A percentile compares a stretch with the other conserved stretches of the same genome.
Evolutionary conservation across 2,888 invertebrate species (phyloP).

Genomic region (Alloplasta piceator): DNA sequence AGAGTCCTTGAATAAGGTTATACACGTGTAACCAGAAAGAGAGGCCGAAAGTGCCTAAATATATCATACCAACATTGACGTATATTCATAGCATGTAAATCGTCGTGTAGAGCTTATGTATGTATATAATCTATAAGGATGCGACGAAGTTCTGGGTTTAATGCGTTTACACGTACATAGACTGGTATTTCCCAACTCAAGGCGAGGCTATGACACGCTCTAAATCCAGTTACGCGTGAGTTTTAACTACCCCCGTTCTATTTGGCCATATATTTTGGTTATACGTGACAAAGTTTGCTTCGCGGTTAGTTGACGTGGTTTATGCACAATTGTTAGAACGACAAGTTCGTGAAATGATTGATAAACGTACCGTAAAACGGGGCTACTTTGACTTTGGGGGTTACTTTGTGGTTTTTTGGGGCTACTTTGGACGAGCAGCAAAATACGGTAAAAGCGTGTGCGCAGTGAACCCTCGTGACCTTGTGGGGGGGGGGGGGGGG

Average conservation of each 20-base stretch:
- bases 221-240: slow-evolving; percentile 5
- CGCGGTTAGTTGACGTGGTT: slow-evolving; percentile 27
- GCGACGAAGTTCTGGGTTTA: slow-evolving; percentile 5
- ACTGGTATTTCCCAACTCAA: slow-evolving; percentile 1
- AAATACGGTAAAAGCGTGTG: too few species aligned
- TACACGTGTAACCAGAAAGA: slow-evolving; percentile 17
- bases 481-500: too few species aligned
- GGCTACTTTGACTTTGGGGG: too few species aligned
- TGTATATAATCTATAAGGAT: not conserved
- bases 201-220: not conserved
- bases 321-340: slow-evolving; percentile 9
- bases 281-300: slow-evolving; percentile 4
- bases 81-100: too few species aligned
- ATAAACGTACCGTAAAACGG: too few species aligned
- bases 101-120: too few species aligned
- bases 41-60: not conserved
- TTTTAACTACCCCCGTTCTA: not conserved
- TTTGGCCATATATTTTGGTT: slow-evolving; percentile 8
- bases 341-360: not conserved
- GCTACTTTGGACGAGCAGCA: too few species aligned
- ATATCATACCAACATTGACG: not conserved
- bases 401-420: too few species aligned
- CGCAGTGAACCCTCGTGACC: too few species aligned
- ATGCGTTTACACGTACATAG: slow-evolving; percentile 4
- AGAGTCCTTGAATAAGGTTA: slow-evolving; percentile 8